Conservation (phyloP, 2,888 invertebrate genomes). For the Erebia palarica region DNA sequence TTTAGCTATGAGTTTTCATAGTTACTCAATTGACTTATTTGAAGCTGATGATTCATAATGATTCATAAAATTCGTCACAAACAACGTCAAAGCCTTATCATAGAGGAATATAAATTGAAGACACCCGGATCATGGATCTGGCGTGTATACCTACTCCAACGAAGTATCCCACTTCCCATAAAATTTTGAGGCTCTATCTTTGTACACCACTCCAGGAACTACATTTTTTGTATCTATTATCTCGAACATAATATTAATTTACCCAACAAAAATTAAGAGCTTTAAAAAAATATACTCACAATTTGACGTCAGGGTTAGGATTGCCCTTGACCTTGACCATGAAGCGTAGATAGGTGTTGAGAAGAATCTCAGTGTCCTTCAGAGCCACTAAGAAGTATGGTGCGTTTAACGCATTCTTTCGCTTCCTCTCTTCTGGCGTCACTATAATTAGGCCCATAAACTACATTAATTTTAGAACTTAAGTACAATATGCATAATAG, state of each 20-base stretch:
- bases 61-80: background rate
- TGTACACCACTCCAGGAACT: too few species aligned
- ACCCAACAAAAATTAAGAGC: background rate
- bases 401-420: constrained; percentile 86
- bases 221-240: too few species aligned
- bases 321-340: constrained; percentile 94
- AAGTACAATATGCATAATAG: background rate
- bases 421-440: constrained; percentile 86
- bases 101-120: too few species aligned
- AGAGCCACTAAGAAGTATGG: constrained; percentile 93
- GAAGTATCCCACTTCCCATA: too few species aligned
- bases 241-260: too few species aligned
- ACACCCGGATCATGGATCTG: too few species aligned
- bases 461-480: background rate
- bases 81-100: too few species aligned
- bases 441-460: constrained; percentile 70
- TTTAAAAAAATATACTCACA: constrained; percentile 84
- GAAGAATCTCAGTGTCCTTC: constrained; percentile 93
- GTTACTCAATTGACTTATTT: background rate
- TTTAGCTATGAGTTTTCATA: background rate
- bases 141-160: too few species aligned
- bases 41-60: background rate
- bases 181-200: too few species aligned
- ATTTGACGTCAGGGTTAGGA: constrained; percentile 94
- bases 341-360: constrained; percentile 93